Percentiles rank a stretch among this genome's conserved stretches.
Evolutionary conservation across 2,888 invertebrate species (phyloP).

Genomic region (Troilus luridus): DNA sequence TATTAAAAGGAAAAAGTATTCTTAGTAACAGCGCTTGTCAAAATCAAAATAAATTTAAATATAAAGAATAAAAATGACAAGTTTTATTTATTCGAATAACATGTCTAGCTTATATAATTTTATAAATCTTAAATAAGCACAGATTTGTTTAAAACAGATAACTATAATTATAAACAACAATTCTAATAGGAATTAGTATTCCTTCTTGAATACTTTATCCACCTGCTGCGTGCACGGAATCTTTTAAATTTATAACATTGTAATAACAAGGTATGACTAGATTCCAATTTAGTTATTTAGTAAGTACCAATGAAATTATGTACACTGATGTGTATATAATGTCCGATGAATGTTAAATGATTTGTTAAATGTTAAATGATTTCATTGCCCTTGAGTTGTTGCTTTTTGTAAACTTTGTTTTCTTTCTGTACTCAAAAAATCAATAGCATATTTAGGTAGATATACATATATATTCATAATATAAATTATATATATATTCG

Average conservation of each 20-base stretch:
- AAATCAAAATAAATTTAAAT: no score
- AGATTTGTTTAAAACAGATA: background rate
- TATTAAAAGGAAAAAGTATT: no score
- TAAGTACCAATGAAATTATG: conserved; percentile 9
- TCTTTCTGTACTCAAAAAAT: background rate
- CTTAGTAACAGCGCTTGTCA: no score
- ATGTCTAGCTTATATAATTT: background rate
- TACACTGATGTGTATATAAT: background rate
- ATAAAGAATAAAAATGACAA: no score
- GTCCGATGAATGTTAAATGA: background rate
- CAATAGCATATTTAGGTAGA: background rate
- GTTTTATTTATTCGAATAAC: no score
- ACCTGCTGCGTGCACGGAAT: conserved; percentile 24
- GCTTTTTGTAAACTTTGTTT: background rate
- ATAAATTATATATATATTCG: no score
- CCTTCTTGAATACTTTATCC: background rate
- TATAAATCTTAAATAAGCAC: background rate
- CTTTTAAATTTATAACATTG: conserved; percentile 30
- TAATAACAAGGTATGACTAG: conserved; percentile 25
- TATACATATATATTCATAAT: no score
- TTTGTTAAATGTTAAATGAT: background rate
- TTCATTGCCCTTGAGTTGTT: background rate
- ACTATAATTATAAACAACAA: background rate
- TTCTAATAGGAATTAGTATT: background rate
- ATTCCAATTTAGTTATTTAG: conserved; percentile 25